A percentile compares a stretch with the other conserved stretches of the same genome.
These are phyloP conservation scores for Fundulus diaphanus DNA, from an alignment of 2,797 vertebrate species.

Conservation along the genomic window DNA sequence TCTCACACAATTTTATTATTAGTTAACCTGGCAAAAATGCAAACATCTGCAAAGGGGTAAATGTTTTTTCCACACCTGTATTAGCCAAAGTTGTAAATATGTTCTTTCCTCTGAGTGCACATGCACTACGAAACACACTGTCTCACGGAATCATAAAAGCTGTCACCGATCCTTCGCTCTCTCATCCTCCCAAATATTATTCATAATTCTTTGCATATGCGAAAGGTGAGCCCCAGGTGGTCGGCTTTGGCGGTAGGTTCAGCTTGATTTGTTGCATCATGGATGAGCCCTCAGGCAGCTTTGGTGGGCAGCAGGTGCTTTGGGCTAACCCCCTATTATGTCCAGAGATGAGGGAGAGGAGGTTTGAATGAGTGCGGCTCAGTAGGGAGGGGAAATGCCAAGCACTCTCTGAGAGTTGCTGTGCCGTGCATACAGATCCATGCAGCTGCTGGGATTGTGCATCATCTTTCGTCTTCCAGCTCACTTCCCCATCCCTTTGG, in stretches of 20 bases:
- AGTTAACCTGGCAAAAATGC: background rate
- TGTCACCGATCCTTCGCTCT: background rate
- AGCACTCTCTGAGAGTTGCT: constrained; percentile 24
- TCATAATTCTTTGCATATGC: background rate
- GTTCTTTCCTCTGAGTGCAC: background rate
- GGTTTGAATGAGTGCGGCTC: constrained; percentile 9
- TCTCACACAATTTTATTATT: too few species aligned
- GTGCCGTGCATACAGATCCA: constrained; percentile 57
- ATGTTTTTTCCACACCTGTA: background rate
- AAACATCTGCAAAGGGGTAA: background rate
- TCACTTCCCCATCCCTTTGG: constrained; percentile 4
- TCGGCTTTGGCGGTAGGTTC: constrained; percentile 7
- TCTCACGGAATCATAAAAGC: constrained; percentile 23
- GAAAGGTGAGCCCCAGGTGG: constrained; percentile 6
- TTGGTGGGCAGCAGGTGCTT: constrained; percentile 63
- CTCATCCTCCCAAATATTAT: constrained; percentile 1
- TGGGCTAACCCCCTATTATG: constrained; percentile 56
- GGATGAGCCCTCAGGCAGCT: constrained; percentile 36
- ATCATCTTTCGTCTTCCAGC: constrained; percentile 36
- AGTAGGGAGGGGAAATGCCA: constrained; percentile 49
- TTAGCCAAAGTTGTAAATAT: background rate
- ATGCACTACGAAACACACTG: background rate
- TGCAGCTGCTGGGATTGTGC: constrained; percentile 24
- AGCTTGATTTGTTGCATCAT: constrained; percentile 38
- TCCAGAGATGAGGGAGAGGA: constrained; percentile 52